These are phyloP conservation scores for Meandrusa payeni DNA, from an alignment of 2,888 invertebrate species.

Conservation along the genomic window DNA sequence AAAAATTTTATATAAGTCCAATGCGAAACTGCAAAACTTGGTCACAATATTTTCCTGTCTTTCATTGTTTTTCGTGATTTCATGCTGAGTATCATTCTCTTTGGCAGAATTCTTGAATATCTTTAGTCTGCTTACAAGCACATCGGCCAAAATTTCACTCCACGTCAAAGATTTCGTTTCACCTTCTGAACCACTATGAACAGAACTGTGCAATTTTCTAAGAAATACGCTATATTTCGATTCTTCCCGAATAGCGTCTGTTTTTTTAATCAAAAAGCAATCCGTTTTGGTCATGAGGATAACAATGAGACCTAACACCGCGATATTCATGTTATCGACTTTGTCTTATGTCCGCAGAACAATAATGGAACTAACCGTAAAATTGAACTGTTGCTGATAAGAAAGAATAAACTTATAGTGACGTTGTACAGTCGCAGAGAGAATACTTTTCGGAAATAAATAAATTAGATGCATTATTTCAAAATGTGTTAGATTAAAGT, in stretches of 20 bases:
- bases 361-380: constrained; percentile 54
- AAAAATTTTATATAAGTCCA: constrained; percentile 51
- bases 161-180: constrained; percentile 48
- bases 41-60: constrained; percentile 36
- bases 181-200: constrained; percentile 38
- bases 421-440: constrained; percentile 45
- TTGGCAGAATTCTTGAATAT: constrained; percentile 33
- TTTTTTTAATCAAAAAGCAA: constrained; percentile 39
- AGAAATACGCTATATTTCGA: constrained; percentile 52
- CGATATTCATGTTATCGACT: constrained; percentile 55
- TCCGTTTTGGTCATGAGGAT: constrained; percentile 41
- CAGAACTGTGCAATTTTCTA: constrained; percentile 60
- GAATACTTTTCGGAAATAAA: constrained; percentile 19
- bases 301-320: constrained; percentile 49
- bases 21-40: constrained; percentile 45
- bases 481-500: no score
- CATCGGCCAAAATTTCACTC: constrained; percentile 65
- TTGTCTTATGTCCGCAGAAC: constrained; percentile 48
- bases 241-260: constrained; percentile 35
- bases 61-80: constrained; percentile 28
- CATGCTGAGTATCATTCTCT: constrained; percentile 33
- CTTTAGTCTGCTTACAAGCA: constrained; percentile 58
- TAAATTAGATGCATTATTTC: no score
- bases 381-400: constrained; percentile 56
- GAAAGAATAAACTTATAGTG: constrained; percentile 45